These are phyloP conservation scores for Matsumyia berberina DNA, from an alignment of 2,888 invertebrate species.

Conservation along the genomic window DNA sequence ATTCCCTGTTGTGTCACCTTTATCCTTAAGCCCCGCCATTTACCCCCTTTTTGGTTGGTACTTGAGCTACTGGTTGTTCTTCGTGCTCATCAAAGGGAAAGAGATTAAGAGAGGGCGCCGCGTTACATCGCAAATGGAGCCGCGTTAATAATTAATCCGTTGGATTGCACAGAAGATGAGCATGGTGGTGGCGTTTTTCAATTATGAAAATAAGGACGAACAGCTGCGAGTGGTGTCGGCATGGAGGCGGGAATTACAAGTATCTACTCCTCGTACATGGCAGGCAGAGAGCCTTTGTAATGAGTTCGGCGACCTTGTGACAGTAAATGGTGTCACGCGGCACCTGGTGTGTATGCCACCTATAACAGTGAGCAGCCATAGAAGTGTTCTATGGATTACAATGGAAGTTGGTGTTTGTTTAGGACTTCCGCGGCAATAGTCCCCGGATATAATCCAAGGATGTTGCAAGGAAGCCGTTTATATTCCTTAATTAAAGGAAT, in stretches of 20 bases:
- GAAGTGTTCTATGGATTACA: slow-evolving; percentile 55
- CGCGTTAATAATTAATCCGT: slow-evolving; percentile 72
- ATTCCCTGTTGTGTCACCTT: slow-evolving; percentile 64
- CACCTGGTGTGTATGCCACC: slow-evolving; percentile 57
- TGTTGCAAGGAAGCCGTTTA: slow-evolving; percentile 67
- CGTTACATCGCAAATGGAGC: slow-evolving; percentile 53
- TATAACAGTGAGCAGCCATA: slow-evolving; percentile 37
- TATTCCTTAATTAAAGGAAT: slow-evolving; percentile 74
- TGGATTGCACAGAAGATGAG: slow-evolving; percentile 42
- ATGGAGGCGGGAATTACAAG: slow-evolving; percentile 1
- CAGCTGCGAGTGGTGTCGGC: slow-evolving; percentile 48
- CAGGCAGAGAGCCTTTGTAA: slow-evolving; percentile 51
- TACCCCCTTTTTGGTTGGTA: not conserved
- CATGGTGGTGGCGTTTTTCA: slow-evolving; percentile 54
- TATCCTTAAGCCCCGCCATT: slow-evolving; percentile 18
- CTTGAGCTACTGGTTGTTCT: slow-evolving; percentile 3
- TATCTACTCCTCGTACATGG: slow-evolving; percentile 29
- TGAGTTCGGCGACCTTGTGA: slow-evolving; percentile 70
- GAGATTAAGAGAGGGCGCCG: slow-evolving; percentile 42
- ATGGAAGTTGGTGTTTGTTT: slow-evolving; percentile 54
- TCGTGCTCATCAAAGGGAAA: slow-evolving; percentile 33
- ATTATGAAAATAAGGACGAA: slow-evolving; percentile 72
- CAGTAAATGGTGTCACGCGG: slow-evolving; percentile 61
- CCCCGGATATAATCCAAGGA: slow-evolving; percentile 48
- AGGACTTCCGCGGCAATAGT: slow-evolving; percentile 59